phyloP scores from a whole-genome alignment of 2,888 invertebrate genomes.

The Pinctada fucata region DNA sequence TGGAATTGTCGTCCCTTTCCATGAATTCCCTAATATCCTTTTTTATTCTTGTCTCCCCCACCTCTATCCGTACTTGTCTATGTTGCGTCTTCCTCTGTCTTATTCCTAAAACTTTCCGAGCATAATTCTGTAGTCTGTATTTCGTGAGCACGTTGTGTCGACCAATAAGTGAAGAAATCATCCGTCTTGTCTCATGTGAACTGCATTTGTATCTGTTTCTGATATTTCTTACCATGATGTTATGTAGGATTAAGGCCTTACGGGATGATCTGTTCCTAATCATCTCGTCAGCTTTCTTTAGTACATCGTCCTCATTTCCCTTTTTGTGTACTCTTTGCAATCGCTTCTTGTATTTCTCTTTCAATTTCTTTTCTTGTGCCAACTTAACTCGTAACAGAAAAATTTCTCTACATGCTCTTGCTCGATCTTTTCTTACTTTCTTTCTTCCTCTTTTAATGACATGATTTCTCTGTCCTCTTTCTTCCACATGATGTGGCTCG shows the following conservation, averaged over 20 bases:
- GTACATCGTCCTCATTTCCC: not conserved
- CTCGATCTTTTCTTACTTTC: not conserved
- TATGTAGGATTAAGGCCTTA: constrained; percentile 12
- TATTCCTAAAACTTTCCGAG: no score
- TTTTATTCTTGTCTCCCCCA: constrained; percentile 15
- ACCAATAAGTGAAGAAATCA: not conserved
- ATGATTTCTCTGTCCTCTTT: not conserved
- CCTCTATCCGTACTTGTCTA: not conserved
- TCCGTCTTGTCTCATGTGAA: not conserved
- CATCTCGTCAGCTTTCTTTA: constrained; percentile 1
- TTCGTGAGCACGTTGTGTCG: not conserved
- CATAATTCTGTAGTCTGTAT: not conserved
- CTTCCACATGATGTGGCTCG: not conserved
- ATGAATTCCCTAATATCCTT: constrained; percentile 29
- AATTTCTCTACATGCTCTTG: constrained; percentile 7
- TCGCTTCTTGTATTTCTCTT: constrained; percentile 15
- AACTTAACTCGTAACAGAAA: not conserved
- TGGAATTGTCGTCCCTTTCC: constrained; percentile 43
- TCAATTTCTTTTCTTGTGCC: not conserved
- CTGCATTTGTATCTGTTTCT: not conserved
- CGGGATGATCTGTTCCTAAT: constrained; percentile 7
- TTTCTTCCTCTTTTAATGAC: not conserved
- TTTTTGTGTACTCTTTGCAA: not conserved
- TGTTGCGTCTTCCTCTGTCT: not conserved
- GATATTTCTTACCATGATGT: not conserved